Percentiles rank a stretch among this genome's conserved stretches.
Evolutionary conservation across 2,888 invertebrate species (phyloP).

Genomic region (Yponomeuta sedellus): DNA sequence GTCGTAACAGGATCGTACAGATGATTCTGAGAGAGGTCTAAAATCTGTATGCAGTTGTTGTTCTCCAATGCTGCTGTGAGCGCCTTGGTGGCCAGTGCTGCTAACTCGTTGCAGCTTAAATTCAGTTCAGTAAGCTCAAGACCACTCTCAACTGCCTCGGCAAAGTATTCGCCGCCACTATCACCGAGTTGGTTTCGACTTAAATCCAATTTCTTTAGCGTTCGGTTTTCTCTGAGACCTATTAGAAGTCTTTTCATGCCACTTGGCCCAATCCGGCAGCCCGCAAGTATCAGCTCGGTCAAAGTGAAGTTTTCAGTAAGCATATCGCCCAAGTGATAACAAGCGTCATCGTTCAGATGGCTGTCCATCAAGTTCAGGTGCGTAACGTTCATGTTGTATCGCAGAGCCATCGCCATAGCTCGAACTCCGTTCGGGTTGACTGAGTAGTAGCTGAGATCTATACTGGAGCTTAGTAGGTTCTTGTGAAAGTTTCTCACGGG

Average conservation of each 20-base stretch:
- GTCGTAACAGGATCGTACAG: conserved; percentile 22
- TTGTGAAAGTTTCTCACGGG: conserved; percentile 34
- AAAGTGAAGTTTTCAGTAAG: conserved; percentile 30
- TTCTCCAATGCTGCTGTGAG: background rate
- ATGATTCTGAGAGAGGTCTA: conserved; percentile 38
- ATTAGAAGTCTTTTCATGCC: conserved; percentile 29
- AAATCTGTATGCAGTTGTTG: background rate
- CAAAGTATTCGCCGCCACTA: conserved; percentile 30
- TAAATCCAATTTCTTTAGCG: conserved; percentile 30
- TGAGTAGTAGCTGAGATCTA: conserved; percentile 38
- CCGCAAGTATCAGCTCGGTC: conserved; percentile 33
- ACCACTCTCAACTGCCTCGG: conserved; percentile 18
- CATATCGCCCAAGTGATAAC: conserved; percentile 40
- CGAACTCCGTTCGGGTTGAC: conserved; percentile 31
- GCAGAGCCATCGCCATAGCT: conserved; percentile 36
- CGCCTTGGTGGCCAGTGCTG: background rate
- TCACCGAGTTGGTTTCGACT: conserved; percentile 35
- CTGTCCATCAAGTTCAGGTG: conserved; percentile 39
- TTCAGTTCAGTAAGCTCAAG: conserved; percentile 11
- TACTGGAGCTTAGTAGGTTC: conserved; percentile 30
- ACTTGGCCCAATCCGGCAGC: conserved; percentile 33
- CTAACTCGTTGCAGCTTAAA: conserved; percentile 18
- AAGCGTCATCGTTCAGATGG: conserved; percentile 34
- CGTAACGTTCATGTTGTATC: conserved; percentile 30
- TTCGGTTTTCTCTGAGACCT: conserved; percentile 22